Evolutionary conservation across 2,113 vertebrate species (phyloP).

Genomic region (Gobio gobio): DNA sequence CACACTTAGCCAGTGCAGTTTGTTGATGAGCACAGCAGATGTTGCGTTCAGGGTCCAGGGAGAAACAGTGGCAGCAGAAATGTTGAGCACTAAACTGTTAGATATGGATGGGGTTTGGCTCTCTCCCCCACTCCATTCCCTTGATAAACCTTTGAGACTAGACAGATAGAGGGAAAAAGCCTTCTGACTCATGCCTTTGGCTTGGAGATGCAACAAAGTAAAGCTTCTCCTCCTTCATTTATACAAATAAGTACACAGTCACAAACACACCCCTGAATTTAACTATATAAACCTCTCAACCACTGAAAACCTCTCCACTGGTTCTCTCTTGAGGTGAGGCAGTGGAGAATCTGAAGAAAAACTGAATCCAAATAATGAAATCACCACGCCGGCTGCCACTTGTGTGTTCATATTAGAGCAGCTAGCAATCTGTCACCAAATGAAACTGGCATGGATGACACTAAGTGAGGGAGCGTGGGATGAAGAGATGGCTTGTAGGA

Average conservation of each 20-base stretch:
- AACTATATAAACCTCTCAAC: constrained; percentile 7
- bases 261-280: constrained; percentile 6
- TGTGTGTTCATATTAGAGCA: constrained; percentile 53
- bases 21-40: constrained; percentile 33
- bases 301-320: neutral
- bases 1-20: neutral
- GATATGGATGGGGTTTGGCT: neutral
- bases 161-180: neutral
- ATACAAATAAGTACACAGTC: neutral
- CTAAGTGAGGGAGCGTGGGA: neutral
- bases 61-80: constrained; percentile 3
- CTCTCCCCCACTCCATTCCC: neutral
- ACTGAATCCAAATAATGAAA: constrained; percentile 56
- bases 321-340: neutral
- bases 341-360: constrained; percentile 41
- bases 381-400: constrained; percentile 56
- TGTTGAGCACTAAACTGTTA: constrained; percentile 23
- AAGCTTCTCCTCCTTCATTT: neutral
- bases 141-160: constrained; percentile 10
- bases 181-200: constrained; percentile 17
- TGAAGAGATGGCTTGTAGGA: neutral
- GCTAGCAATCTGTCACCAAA: constrained; percentile 49
- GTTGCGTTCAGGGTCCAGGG: constrained; percentile 25
- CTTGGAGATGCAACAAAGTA: neutral
- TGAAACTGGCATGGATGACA: constrained; percentile 41